phyloP scores from a whole-genome alignment of 2,113 vertebrate species.

The Neodontobutis hainanensis region DNA sequence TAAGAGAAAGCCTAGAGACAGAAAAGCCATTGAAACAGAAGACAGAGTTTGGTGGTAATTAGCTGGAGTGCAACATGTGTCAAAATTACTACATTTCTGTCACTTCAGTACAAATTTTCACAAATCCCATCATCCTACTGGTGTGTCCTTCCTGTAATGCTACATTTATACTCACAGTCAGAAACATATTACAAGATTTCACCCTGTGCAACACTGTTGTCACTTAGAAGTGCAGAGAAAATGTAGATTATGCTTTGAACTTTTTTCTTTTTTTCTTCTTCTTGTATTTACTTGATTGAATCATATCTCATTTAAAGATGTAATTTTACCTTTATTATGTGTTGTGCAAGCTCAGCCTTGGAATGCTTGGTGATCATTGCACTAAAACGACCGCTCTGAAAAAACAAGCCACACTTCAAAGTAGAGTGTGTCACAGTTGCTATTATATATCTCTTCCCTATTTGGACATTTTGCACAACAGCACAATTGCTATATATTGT shows the following conservation, averaged over 20 bases:
- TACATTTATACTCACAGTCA: constrained; percentile 24
- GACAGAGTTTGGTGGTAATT: constrained; percentile 37
- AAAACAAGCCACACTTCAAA: constrained; percentile 72
- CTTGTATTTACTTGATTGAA: constrained; percentile 57
- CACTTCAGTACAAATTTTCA: not conserved
- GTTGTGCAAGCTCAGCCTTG: constrained; percentile 61
- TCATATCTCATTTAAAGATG: constrained; percentile 68
- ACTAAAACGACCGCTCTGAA: constrained; percentile 51
- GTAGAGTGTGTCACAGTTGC: constrained; percentile 57
- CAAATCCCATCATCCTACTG: constrained; percentile 6
- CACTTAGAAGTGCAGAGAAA: constrained; percentile 54
- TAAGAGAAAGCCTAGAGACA: constrained; percentile 11
- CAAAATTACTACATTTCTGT: not conserved
- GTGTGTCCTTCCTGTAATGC: constrained; percentile 29
- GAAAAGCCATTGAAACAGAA: constrained; percentile 25
- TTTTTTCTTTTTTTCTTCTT: constrained; percentile 64
- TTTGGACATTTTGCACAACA: constrained; percentile 55
- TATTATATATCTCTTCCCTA: constrained; percentile 62
- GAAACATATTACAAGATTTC: constrained; percentile 30
- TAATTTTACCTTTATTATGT: constrained; percentile 75
- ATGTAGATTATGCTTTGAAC: constrained; percentile 76
- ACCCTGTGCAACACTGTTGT: constrained; percentile 53
- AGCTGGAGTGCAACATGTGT: constrained; percentile 32
- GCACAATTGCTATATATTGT: constrained; percentile 36
- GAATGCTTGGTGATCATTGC: constrained; percentile 59